Conservation (phyloP, 2,113 vertebrate species). For the Megaceryle maxima region DNA sequence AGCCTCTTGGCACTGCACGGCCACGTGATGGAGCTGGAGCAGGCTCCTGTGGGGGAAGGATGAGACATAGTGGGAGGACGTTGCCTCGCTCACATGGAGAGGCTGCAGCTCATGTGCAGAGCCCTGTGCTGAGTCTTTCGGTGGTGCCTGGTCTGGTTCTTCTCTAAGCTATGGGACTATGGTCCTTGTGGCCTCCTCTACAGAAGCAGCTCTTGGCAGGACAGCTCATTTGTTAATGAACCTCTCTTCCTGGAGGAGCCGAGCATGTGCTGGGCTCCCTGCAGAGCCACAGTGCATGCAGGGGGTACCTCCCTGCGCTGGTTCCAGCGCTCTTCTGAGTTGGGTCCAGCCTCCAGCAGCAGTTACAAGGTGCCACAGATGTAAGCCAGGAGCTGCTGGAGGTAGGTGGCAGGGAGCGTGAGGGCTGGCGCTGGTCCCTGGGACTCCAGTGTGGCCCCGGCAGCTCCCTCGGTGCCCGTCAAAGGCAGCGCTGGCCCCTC, state of each 20-base stretch:
- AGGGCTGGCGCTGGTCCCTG: accelerated
- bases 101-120: accelerated
- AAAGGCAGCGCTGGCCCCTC: neutral
- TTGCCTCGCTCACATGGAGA: accelerated
- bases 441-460: accelerated
- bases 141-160: accelerated
- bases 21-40: neutral
- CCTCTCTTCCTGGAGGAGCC: accelerated
- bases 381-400: neutral
- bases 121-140: neutral
- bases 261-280: accelerated
- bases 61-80: accelerated
- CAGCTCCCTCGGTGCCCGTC: accelerated
- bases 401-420: neutral
- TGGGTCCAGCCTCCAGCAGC: neutral
- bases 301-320: neutral
- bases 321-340: neutral
- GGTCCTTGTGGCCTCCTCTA: neutral
- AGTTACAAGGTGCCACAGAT: neutral
- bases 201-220: neutral
- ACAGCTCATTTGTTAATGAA: neutral
- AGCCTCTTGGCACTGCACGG: neutral
- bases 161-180: neutral
- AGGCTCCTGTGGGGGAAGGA: neutral
- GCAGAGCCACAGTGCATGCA: accelerated